phyloP scores from a whole-genome alignment of 2,113 vertebrate species.

The Lynx canadensis region DNA sequence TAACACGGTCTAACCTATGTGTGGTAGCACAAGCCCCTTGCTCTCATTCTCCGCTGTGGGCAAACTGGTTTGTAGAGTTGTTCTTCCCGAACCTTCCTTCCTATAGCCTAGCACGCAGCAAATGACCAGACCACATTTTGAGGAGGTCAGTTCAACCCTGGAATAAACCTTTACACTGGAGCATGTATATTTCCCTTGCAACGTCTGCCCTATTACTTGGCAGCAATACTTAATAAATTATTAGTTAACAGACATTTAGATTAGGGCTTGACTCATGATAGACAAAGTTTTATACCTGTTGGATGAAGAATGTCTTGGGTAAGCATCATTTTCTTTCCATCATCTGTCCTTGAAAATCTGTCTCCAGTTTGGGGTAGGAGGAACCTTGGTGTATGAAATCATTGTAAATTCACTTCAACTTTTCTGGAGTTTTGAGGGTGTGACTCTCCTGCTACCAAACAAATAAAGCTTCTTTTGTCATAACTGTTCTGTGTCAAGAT shows the following conservation, averaged over 20 bases:
- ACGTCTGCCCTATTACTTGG: background rate
- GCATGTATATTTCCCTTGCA: background rate
- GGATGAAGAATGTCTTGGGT: constrained; percentile 32
- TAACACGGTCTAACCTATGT: background rate
- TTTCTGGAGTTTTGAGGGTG: background rate
- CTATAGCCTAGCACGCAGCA: background rate
- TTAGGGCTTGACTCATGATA: background rate
- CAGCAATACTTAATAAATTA: background rate
- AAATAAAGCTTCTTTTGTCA: constrained; percentile 75
- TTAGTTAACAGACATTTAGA: background rate
- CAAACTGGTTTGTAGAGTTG: background rate
- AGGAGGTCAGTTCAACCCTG: background rate
- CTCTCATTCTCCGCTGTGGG: background rate
- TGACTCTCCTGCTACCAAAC: constrained; percentile 42
- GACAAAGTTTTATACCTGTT: background rate
- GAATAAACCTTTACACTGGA: background rate
- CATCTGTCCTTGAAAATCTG: background rate
- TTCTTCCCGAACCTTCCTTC: background rate
- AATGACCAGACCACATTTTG: background rate
- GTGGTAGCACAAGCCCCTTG: background rate
- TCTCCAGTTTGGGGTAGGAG: constrained; percentile 26
- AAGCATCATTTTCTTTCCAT: constrained; percentile 27
- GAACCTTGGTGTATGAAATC: background rate
- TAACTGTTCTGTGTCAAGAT: constrained; percentile 67
- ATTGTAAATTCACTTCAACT: constrained; percentile 29